Evolutionary conservation across 2,113 vertebrate genomes (phyloP).

Genomic region (Mixornis gularis): DNA sequence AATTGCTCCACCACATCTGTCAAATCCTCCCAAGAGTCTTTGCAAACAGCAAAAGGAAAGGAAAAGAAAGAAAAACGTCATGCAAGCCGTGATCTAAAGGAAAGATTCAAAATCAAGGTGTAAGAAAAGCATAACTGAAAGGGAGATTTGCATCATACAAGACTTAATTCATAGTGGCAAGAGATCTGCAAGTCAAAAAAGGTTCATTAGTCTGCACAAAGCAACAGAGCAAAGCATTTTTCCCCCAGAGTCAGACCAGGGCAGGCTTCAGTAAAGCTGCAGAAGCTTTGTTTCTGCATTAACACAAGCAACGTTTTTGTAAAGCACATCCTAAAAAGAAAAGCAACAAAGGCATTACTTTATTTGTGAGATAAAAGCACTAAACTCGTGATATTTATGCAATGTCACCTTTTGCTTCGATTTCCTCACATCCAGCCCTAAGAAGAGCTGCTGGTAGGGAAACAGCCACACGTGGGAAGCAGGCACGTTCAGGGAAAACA

Average conservation of each 20-base stretch:
- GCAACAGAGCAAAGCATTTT: neutral
- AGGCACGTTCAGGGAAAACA: neutral
- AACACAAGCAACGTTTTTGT: neutral
- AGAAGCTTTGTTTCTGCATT: neutral
- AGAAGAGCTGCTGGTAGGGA: neutral
- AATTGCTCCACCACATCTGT: constrained; percentile 91
- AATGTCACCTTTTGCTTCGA: neutral
- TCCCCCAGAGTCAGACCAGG: neutral
- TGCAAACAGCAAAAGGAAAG: constrained; percentile 84
- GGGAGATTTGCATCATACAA: constrained; percentile 37
- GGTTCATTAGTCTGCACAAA: constrained; percentile 13
- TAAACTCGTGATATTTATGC: neutral
- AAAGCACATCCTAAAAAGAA: neutral
- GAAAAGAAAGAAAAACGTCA: constrained; percentile 80
- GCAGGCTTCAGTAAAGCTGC: neutral
- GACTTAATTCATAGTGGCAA: neutral
- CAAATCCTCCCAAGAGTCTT: constrained; percentile 95
- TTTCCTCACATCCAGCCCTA: neutral
- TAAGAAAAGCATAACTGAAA: constrained; percentile 61
- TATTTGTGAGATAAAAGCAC: neutral
- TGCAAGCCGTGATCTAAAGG: constrained; percentile 76
- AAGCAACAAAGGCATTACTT: constrained; percentile 2
- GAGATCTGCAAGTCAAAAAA: neutral
- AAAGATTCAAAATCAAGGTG: constrained; percentile 64
- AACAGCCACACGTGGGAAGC: neutral